These are phyloP conservation scores for Drosophila falleni DNA, from an alignment of 2,888 invertebrate species.

Conservation along the genomic window DNA sequence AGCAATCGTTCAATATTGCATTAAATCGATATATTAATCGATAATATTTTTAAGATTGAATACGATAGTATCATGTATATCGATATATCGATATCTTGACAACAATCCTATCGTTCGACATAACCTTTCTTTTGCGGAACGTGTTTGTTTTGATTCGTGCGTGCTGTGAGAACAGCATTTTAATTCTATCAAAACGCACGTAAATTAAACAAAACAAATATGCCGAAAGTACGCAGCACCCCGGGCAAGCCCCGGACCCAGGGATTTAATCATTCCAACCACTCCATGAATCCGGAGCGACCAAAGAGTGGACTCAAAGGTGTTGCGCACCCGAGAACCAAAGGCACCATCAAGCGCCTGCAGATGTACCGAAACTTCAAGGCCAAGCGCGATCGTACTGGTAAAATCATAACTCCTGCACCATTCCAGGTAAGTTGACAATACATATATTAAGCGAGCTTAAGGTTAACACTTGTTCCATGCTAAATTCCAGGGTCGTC, in stretches of 20 bases:
- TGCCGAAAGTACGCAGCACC: slow-evolving; percentile 92
- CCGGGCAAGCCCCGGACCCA: slow-evolving; percentile 92
- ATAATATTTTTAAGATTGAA: too few relatives aligned
- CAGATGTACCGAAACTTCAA: slow-evolving; percentile 99
- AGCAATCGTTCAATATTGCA: not conserved
- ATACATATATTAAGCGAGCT: not conserved
- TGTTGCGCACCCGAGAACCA: slow-evolving; percentile 93
- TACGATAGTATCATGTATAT: slow-evolving; percentile 11
- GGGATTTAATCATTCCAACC: slow-evolving; percentile 93
- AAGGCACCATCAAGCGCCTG: slow-evolving; percentile 97
- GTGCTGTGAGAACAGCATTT: slow-evolving; percentile 31
- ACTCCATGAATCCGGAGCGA: slow-evolving; percentile 98
- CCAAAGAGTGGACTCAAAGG: slow-evolving; percentile 92
- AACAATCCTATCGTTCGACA: slow-evolving; percentile 29
- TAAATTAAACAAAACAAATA: slow-evolving; percentile 79
- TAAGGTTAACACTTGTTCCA: not conserved
- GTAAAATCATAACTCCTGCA: slow-evolving; percentile 97
- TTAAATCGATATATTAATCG: not conserved
- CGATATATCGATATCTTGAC: slow-evolving; percentile 28
- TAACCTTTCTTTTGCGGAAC: slow-evolving; percentile 59
- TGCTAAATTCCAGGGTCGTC: slow-evolving; percentile 87
- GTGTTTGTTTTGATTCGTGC: slow-evolving; percentile 71
- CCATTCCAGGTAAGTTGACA: slow-evolving; percentile 91
- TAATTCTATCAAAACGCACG: slow-evolving; percentile 15
- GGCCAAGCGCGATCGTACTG: slow-evolving; percentile 94